phyloP scores from a whole-genome alignment of 64 coral and sea anemone species.

The Anthopleura sola region DNA sequence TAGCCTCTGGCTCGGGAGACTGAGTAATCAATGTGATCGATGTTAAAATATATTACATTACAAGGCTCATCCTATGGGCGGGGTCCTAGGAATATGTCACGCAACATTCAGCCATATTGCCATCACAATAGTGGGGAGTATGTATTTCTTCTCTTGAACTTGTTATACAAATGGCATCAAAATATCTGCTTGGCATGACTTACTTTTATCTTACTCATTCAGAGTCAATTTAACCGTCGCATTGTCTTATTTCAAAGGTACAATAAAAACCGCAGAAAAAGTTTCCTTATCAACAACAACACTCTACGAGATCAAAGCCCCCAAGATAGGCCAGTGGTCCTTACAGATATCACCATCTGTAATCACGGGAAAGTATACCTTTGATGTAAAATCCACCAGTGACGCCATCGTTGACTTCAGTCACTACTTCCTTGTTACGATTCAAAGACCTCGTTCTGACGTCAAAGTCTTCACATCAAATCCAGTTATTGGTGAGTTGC shows the following conservation, averaged over 20 bases:
- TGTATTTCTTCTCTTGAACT: too few relatives aligned
- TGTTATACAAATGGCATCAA: too few relatives aligned
- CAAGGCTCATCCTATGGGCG: too few relatives aligned
- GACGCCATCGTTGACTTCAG: conserved; percentile 10
- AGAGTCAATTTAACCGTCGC: background rate
- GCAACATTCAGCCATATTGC: too few relatives aligned
- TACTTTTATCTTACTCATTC: too few relatives aligned
- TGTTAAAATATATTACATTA: too few relatives aligned
- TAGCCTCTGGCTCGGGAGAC: too few relatives aligned
- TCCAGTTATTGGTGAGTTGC: background rate
- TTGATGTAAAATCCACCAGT: conserved; percentile 17
- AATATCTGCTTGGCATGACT: too few relatives aligned
- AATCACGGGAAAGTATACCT: conserved; percentile 2
- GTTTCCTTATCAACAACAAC: background rate
- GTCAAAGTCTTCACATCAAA: background rate
- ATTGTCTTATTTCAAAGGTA: background rate
- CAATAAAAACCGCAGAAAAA: background rate
- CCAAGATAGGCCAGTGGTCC: background rate
- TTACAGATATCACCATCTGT: background rate
- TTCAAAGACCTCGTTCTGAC: background rate
- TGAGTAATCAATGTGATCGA: too few relatives aligned
- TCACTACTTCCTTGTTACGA: conserved; percentile 7
- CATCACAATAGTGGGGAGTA: too few relatives aligned
- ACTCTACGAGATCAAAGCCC: conserved; percentile 12
- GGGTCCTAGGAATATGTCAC: too few relatives aligned